Percentiles rank a stretch among this genome's conserved stretches.
Conservation (phyloP, 1,140 invertebrate genomes). For the Drosophila lacertosa region DNA sequence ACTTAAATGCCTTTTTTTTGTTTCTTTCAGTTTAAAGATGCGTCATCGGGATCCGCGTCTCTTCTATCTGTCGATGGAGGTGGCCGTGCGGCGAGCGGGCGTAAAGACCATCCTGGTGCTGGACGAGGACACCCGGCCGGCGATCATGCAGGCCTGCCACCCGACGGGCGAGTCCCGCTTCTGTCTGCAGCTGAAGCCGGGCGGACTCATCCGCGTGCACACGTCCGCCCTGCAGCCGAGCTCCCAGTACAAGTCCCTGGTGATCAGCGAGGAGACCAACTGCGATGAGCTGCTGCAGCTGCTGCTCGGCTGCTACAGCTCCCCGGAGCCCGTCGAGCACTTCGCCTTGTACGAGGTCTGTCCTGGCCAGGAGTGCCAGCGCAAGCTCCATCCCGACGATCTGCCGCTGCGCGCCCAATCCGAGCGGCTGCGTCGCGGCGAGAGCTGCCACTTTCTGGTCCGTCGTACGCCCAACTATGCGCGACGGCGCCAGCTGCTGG, state of each 20-base stretch:
- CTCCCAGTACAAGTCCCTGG: slow-evolving; percentile 95
- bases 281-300: slow-evolving; percentile 94
- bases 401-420: slow-evolving; percentile 92
- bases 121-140: slow-evolving; percentile 94
- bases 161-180: slow-evolving; percentile 96
- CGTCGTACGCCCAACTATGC: slow-evolving; percentile 90
- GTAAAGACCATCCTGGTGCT: slow-evolving; percentile 92
- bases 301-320: slow-evolving; percentile 93
- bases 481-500: slow-evolving; percentile 72
- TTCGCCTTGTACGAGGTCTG: slow-evolving; percentile 95
- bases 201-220: slow-evolving; percentile 95
- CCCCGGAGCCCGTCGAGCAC: slow-evolving; percentile 91
- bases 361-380: slow-evolving; percentile 90
- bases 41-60: slow-evolving; percentile 94
- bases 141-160: slow-evolving; percentile 95
- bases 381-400: slow-evolving; percentile 94
- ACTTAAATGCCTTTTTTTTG: neutral
- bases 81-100: slow-evolving; percentile 91
- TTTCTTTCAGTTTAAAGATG: slow-evolving; percentile 86
- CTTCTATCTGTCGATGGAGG: slow-evolving; percentile 97
- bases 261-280: slow-evolving; percentile 95
- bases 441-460: slow-evolving; percentile 90
- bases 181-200: slow-evolving; percentile 92
- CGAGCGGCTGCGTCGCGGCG: slow-evolving; percentile 87
- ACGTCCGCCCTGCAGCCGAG: slow-evolving; percentile 95